These are phyloP conservation scores for Excalfactoria chinensis DNA, from an alignment of 2,113 vertebrate species.

Conservation along the genomic window DNA sequence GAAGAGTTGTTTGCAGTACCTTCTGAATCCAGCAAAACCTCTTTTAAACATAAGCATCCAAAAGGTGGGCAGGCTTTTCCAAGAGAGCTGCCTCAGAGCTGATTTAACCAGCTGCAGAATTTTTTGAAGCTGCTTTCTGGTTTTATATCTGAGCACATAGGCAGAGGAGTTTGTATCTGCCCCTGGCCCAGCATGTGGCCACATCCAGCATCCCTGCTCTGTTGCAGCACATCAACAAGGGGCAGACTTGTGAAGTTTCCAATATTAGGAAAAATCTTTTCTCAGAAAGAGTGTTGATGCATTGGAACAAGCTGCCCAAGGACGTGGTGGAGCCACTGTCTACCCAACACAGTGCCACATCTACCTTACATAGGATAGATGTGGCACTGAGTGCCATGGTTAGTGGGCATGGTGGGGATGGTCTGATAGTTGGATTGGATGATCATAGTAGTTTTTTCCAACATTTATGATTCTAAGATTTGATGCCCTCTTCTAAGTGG, in stretches of 20 bases:
- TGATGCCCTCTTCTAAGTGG: neutral
- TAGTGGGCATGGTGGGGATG: no score
- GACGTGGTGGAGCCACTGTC: no score
- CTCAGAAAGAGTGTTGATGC: no score
- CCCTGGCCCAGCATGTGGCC: neutral
- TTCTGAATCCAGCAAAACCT: neutral
- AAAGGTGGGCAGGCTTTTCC: neutral
- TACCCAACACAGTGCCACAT: no score
- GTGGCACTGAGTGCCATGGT: no score
- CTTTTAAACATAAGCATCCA: neutral
- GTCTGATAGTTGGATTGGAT: no score
- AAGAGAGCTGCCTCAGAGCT: neutral
- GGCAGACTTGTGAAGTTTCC: neutral
- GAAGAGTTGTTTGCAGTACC: neutral
- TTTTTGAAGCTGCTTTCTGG: neutral
- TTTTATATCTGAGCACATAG: neutral
- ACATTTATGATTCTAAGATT: neutral
- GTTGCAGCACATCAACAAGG: neutral
- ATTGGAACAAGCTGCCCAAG: no score
- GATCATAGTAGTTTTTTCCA: no score
- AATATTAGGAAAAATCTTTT: neutral
- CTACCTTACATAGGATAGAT: no score
- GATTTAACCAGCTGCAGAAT: neutral
- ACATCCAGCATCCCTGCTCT: neutral
- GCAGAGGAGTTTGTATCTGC: neutral